Conservation (phyloP, 2,888 invertebrate genomes). For the Scotopteryx bipunctaria region DNA sequence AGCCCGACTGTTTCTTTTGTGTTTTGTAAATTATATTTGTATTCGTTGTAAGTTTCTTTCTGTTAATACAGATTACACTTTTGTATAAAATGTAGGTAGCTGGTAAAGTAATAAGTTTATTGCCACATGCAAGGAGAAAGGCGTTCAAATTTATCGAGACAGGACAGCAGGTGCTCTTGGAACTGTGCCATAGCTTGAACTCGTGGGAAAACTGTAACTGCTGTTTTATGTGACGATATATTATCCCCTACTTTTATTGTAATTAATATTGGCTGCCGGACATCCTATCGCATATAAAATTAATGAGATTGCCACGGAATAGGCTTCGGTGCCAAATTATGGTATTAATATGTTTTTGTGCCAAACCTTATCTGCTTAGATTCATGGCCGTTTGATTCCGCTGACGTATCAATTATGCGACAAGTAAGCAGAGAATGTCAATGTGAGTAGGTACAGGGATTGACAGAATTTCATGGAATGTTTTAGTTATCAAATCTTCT, state of each 20-base stretch:
- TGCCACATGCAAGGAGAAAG: background rate
- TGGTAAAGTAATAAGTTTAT: background rate
- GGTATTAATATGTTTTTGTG: background rate
- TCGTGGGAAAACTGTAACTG: slow-evolving; percentile 1
- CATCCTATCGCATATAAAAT: background rate
- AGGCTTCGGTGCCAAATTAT: background rate
- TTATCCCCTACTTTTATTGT: background rate
- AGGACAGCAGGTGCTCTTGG: slow-evolving; percentile 17
- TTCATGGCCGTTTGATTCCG: background rate
- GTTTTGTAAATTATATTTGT: too few species aligned
- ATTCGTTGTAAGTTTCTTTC: too few species aligned
- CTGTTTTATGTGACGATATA: slow-evolving; percentile 9
- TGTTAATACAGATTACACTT: too few species aligned
- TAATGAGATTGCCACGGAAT: background rate
- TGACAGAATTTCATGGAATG: too few species aligned
- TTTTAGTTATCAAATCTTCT: too few species aligned
- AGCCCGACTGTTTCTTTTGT: too few species aligned
- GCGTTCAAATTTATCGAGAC: slow-evolving; percentile 10
- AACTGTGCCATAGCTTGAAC: slow-evolving; percentile 9
- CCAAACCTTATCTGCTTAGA: background rate
- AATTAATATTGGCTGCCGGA: slow-evolving; percentile 1
- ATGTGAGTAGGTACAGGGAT: too few species aligned
- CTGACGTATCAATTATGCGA: too few species aligned
- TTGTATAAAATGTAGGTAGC: background rate
- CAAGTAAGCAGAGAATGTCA: too few species aligned